Evolutionary conservation across 2,113 vertebrate species (phyloP).

Genomic region (Nanger granti): DNA sequence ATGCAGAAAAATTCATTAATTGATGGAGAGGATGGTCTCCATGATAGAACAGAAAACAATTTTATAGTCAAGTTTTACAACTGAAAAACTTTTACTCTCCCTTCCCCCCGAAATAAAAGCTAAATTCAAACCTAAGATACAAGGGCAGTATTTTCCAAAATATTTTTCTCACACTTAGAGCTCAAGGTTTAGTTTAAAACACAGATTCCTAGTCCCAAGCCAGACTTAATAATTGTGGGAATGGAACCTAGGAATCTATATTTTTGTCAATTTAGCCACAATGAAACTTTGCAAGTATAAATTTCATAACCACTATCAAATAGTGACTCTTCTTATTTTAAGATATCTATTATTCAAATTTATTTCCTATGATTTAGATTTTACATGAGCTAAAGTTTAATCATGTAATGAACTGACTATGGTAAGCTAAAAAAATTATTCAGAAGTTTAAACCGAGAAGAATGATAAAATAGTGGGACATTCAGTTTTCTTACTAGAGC

Average conservation of each 20-base stretch:
- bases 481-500: not conserved
- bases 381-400: not conserved
- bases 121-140: not conserved
- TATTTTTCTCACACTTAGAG: not conserved
- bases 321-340: not conserved
- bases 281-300: not conserved
- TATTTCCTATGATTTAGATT: not conserved
- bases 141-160: not conserved
- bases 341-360: not conserved
- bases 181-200: not conserved
- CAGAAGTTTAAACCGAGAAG: constrained; percentile 4
- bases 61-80: not conserved
- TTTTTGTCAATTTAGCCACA: not conserved
- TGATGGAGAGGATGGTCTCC: not conserved
- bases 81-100: not conserved
- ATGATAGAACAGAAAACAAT: not conserved
- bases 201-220: not conserved
- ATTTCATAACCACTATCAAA: not conserved
- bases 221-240: not conserved
- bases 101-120: not conserved
- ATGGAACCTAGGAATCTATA: not conserved
- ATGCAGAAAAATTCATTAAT: not conserved
- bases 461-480: not conserved
- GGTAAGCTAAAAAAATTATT: not conserved
- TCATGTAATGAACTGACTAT: not conserved